Base-by-base conservation (phyloP, 2,113 vertebrate species). In the Pseudorasbora parva region DNA sequence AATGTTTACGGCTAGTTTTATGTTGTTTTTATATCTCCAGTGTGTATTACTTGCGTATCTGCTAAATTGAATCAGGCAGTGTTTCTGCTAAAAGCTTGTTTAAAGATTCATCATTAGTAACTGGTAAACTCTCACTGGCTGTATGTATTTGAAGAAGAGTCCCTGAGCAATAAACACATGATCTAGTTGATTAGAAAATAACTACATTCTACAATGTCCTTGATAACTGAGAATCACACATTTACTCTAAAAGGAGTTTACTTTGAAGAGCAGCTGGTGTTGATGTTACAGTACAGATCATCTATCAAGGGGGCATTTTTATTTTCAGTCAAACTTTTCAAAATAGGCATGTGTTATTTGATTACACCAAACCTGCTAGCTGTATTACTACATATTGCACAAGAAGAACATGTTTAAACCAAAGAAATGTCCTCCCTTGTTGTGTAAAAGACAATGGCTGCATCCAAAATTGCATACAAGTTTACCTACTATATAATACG, bases 1-100 rank as follows among this genome's bases (percentile, higher is more conserved):
- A 85, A 83, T 84, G 84, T 88, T 79, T 76, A 83, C 49, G 68
- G 66, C 54, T 64, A 4, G 54, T 82, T 78, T 82, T 59, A 80
- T 43, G 87, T 83, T 77, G 72, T 56, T 64, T 37, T 47, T 57
- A 49, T 60, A 41, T 30, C 25, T 81, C 82, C 71, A 76, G 62
- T 87, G 79, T 69, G 54, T 30, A 57, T 85, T 85, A 81, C 83
- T 86, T 71, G 75, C 66, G 78, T 66, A 51, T 47, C 81, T 66
- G 71, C 71, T 77, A 84, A 81, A 82, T 77, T 84, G 79, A 73
- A 49, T 82, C 57, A 76, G 74, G 54, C 33, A 43, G 60, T 76
- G 77, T 81, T 86, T 82, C 81, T 41, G 64, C 27, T 83, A 45
- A 84, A 66, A 60, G 76, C 45, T 12, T 33, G 59, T 72, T 87